Evolutionary conservation across 2,113 vertebrate genomes (phyloP).

Genomic region (Porphyrio hochstetteri): DNA sequence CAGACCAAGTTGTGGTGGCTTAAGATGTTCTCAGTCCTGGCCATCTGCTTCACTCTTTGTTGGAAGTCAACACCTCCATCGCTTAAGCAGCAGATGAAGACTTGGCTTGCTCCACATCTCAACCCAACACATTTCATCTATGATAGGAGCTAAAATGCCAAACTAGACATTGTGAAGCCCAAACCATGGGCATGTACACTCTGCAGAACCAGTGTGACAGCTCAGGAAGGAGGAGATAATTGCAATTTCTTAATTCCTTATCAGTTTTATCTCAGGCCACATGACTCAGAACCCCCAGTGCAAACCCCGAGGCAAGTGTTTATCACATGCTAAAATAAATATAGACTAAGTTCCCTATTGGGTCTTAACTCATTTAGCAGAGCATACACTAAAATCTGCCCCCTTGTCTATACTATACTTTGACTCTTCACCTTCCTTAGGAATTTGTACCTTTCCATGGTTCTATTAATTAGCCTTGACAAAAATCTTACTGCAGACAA

Average conservation of each 20-base stretch:
- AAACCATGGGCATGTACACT: neutral
- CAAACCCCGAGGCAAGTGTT: neutral
- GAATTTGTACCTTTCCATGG: neutral
- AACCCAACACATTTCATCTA: neutral
- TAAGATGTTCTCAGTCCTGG: neutral
- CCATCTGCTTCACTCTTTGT: neutral
- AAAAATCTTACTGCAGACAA: neutral
- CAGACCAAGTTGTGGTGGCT: neutral
- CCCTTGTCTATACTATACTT: neutral
- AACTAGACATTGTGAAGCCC: neutral
- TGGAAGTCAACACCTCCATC: neutral
- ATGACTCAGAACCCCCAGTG: neutral
- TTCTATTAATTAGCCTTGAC: neutral
- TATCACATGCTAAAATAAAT: neutral
- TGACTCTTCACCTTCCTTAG: neutral
- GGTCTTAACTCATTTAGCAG: neutral
- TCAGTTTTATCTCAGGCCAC: neutral
- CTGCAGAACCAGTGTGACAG: neutral
- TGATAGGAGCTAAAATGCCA: neutral
- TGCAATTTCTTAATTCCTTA: neutral
- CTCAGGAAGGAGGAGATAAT: neutral
- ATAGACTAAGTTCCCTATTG: neutral
- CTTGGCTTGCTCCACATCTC: neutral
- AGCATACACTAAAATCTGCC: neutral
- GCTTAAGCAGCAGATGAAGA: neutral